phyloP scores from a whole-genome alignment of 2,797 vertebrate genomes.

The Intellagama lesueurii region DNA sequence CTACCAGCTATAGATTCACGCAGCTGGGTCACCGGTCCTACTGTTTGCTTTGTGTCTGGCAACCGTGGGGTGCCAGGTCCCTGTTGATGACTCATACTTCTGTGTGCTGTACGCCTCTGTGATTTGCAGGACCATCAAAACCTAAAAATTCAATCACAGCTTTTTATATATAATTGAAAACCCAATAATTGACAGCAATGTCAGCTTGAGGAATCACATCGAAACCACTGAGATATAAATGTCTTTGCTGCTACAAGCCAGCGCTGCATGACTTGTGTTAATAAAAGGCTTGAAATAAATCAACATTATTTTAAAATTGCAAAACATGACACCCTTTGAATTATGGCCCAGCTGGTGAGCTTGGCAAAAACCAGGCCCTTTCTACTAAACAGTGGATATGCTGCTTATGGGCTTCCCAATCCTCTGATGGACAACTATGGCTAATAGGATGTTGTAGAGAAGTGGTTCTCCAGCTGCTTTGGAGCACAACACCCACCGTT shows the following conservation, averaged over 20 bases:
- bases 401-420: neutral
- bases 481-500: neutral
- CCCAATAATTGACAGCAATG: conserved; percentile 56
- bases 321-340: conserved; percentile 24
- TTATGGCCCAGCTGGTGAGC: conserved; percentile 31
- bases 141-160: conserved; percentile 57
- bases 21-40: neutral
- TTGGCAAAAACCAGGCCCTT: neutral
- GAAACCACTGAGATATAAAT: conserved; percentile 49
- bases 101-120: conserved; percentile 6
- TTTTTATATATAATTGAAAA: conserved; percentile 69
- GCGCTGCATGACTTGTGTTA: conserved; percentile 55
- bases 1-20: neutral
- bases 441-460: neutral
- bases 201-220: conserved; percentile 40
- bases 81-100: neutral
- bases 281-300: conserved; percentile 49
- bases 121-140: conserved; percentile 59
- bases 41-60: neutral
- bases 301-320: conserved; percentile 68
- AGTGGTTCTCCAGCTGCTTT: conserved; percentile 14
- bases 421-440: neutral
- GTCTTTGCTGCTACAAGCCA: conserved; percentile 38
- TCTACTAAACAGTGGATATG: neutral
- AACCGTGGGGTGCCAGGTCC: rapidly evolving